phyloP scores from a whole-genome alignment of 2,888 invertebrate genomes.

The Brenthis daphne region DNA sequence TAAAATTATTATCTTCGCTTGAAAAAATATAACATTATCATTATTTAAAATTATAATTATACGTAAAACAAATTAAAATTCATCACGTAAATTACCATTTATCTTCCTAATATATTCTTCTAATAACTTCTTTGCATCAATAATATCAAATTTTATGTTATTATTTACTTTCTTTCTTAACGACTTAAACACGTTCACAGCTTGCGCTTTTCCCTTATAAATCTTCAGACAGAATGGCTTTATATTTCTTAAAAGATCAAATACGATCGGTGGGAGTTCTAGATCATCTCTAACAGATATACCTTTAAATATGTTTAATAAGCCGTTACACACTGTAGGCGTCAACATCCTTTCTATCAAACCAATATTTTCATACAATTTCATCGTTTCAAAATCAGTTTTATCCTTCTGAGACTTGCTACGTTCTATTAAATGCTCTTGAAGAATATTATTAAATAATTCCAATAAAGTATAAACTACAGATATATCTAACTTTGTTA shows the following conservation, averaged over 20 bases:
- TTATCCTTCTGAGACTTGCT: conserved; percentile 44
- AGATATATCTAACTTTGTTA: conserved; percentile 53
- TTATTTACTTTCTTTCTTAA: conserved; percentile 46
- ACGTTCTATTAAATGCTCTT: conserved; percentile 58
- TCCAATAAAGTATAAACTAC: conserved; percentile 54
- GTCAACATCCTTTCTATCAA: conserved; percentile 61
- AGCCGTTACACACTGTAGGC: conserved; percentile 56
- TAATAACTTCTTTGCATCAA: conserved; percentile 47
- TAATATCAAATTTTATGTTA: conserved; percentile 46
- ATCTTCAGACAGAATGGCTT: conserved; percentile 56
- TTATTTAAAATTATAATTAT: too few species aligned
- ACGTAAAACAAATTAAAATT: conserved; percentile 49
- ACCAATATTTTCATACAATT: conserved; percentile 61
- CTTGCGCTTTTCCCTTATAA: conserved; percentile 50
- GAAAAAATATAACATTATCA: too few species aligned
- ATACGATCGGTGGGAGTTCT: conserved; percentile 48
- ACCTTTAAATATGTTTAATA: conserved; percentile 56
- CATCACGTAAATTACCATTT: conserved; percentile 50
- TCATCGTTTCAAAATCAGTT: conserved; percentile 48
- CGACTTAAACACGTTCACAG: conserved; percentile 49
- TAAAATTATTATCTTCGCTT: too few species aligned
- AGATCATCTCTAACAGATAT: conserved; percentile 48
- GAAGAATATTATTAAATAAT: conserved; percentile 63
- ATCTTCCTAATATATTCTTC: conserved; percentile 53
- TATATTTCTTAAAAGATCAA: conserved; percentile 56